These are phyloP conservation scores for Agapornis roseicollis DNA, from an alignment of 2,113 vertebrate genomes.

Conservation along the genomic window DNA sequence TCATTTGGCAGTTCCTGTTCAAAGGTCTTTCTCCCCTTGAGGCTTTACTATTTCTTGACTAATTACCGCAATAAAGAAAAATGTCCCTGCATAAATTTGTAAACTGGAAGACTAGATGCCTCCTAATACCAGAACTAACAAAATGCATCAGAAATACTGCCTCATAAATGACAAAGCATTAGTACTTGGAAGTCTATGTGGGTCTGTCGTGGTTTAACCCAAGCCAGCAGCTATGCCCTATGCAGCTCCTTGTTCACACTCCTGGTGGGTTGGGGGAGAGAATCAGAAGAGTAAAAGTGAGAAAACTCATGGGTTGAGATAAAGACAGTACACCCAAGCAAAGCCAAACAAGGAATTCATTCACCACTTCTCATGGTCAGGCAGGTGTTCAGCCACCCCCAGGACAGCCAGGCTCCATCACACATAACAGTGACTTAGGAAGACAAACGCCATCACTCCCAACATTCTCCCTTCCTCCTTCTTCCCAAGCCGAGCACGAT, in stretches of 20 bases:
- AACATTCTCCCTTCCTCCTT: accelerated
- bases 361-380: not conserved
- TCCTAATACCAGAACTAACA: not conserved
- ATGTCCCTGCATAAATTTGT: not conserved
- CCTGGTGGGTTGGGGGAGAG: not conserved
- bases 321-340: not conserved
- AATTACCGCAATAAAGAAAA: not conserved
- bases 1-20: not conserved
- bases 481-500: not conserved
- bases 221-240: not conserved
- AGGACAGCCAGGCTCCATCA: not conserved
- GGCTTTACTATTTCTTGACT: not conserved
- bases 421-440: not conserved
- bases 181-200: not conserved
- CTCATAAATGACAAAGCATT: not conserved
- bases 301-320: accelerated
- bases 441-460: not conserved
- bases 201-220: not conserved
- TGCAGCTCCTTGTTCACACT: accelerated
- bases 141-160: not conserved
- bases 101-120: not conserved
- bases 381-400: not conserved
- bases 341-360: not conserved
- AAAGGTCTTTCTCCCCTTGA: not conserved
- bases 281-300: not conserved